Evolutionary conservation across 1,140 invertebrate species (phyloP).

Genomic region (Uloborus diversus): DNA sequence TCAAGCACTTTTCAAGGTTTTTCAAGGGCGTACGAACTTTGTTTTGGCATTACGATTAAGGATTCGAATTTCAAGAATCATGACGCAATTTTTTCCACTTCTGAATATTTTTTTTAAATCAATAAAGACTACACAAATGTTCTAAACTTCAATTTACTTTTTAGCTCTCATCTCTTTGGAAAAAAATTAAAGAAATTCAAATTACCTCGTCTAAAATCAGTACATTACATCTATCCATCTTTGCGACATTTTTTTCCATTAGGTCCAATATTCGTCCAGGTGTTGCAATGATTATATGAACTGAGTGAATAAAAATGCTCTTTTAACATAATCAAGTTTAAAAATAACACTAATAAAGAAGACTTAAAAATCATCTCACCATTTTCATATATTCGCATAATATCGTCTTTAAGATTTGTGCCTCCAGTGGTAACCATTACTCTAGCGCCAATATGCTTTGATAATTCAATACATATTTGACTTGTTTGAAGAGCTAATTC

Average conservation of each 20-base stretch:
- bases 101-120: too few relatives aligned
- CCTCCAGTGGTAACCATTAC: constrained; percentile 99
- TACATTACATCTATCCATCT: constrained; percentile 95
- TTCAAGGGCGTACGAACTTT: too few relatives aligned
- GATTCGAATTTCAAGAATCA: too few relatives aligned
- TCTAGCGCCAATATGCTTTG: constrained; percentile 93
- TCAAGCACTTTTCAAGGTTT: too few relatives aligned
- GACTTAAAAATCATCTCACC: constrained; percentile 60
- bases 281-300: constrained; percentile 99
- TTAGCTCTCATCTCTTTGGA: too few relatives aligned
- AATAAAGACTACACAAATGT: too few relatives aligned
- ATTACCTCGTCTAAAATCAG: constrained; percentile 94
- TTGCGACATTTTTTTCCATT: constrained; percentile 98
- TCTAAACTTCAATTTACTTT: too few relatives aligned
- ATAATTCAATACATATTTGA: constrained; percentile 98
- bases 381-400: constrained; percentile 99
- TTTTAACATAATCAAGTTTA: neutral
- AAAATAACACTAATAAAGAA: neutral
- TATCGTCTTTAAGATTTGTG: constrained; percentile 98
- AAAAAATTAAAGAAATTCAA: too few relatives aligned
- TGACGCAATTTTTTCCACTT: too few relatives aligned
- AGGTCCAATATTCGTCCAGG: constrained; percentile 99
- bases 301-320: constrained; percentile 68
- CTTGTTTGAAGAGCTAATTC: constrained; percentile 99
- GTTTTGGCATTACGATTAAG: too few relatives aligned